phyloP scores from a whole-genome alignment of 2,113 vertebrate genomes.

The Illadopsis cleaveri region DNA sequence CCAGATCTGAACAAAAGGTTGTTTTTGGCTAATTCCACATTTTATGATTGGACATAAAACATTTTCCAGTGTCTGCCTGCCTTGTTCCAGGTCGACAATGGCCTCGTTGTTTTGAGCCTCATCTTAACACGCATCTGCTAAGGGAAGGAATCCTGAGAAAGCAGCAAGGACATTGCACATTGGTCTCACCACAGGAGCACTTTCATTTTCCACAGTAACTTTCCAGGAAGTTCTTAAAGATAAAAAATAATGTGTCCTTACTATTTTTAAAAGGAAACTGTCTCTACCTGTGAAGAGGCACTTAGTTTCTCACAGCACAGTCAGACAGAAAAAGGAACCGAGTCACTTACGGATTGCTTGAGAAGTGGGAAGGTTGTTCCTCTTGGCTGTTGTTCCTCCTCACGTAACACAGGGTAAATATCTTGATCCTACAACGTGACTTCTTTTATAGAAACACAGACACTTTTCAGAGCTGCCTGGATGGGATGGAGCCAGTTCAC shows the following conservation, averaged over 20 bases:
- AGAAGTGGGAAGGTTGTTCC: slow-evolving; percentile 7
- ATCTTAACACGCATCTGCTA: slow-evolving; percentile 6
- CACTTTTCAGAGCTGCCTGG: slow-evolving; percentile 18
- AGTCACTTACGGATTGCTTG: neutral
- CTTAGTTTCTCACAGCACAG: slow-evolving; percentile 25
- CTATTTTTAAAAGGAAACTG: slow-evolving; percentile 38
- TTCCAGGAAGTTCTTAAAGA: slow-evolving; percentile 50
- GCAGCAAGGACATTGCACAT: slow-evolving; percentile 46
- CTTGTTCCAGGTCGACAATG: neutral
- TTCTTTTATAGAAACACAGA: slow-evolving; percentile 53
- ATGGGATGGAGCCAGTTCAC: neutral
- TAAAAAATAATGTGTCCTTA: slow-evolving; percentile 36
- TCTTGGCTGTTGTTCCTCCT: neutral
- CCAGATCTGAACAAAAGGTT: neutral
- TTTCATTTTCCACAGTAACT: slow-evolving; percentile 63
- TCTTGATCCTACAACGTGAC: slow-evolving; percentile 16
- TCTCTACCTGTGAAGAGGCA: slow-evolving; percentile 41
- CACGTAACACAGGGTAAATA: slow-evolving; percentile 41
- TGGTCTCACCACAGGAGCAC: slow-evolving; percentile 58
- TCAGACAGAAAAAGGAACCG: neutral
- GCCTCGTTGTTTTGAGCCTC: slow-evolving; percentile 27
- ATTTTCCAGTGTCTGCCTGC: slow-evolving; percentile 47
- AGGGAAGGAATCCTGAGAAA: slow-evolving; percentile 31
- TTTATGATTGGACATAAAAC: slow-evolving; percentile 62
- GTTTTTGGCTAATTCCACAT: slow-evolving; percentile 37